Conservation (phyloP, 2,797 vertebrate genomes). For the Pempheris klunzingeri region DNA sequence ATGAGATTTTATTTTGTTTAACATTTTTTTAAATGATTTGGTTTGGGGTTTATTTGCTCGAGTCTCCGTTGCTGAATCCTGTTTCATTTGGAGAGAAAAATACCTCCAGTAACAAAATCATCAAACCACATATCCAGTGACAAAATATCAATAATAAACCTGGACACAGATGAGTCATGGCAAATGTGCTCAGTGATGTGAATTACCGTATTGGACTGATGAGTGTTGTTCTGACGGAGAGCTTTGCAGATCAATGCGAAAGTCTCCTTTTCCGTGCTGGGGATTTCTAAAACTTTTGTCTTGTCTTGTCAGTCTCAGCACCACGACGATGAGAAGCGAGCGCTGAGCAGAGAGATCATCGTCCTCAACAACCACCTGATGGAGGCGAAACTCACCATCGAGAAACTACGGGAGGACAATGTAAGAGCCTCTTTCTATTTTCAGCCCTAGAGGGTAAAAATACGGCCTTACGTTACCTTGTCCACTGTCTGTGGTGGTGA, state of each 20-base stretch:
- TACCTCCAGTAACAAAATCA: not conserved
- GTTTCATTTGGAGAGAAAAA: not conserved
- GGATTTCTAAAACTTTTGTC: not conserved
- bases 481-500: no score
- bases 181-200: not conserved
- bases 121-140: not conserved
- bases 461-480: not conserved
- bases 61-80: not conserved
- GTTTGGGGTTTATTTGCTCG: not conserved
- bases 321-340: constrained; percentile 96
- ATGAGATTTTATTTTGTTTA: not conserved
- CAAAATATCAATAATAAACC: not conserved
- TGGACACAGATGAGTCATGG: not conserved
- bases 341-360: constrained; percentile 97
- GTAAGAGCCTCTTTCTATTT: constrained; percentile 83
- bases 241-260: no score
- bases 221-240: not conserved
- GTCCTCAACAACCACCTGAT: constrained; percentile 98
- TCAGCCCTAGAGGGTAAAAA: not conserved
- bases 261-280: not conserved
- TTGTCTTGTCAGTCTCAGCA: constrained; percentile 91
- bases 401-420: constrained; percentile 97
- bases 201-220: not conserved
- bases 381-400: constrained; percentile 98
- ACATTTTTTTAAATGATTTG: not conserved